phyloP scores from a whole-genome alignment of 2,113 vertebrate genomes.

The Pyrgilauda ruficollis region DNA sequence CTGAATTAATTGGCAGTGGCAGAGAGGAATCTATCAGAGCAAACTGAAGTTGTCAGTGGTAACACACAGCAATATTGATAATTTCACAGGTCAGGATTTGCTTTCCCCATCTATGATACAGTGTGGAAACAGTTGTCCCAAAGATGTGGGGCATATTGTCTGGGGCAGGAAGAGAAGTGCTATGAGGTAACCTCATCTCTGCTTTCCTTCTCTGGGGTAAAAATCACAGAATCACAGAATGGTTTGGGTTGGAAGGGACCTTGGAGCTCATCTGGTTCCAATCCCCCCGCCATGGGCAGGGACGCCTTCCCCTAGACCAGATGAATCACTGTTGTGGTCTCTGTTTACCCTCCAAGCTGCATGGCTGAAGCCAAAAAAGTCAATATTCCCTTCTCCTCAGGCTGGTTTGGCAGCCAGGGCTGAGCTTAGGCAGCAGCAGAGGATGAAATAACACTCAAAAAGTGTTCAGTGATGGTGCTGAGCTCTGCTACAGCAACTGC shows the following conservation, averaged over 20 bases:
- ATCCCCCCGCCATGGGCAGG: neutral
- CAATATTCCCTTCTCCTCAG: neutral
- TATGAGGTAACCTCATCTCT: fast-evolving
- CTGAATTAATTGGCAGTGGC: neutral
- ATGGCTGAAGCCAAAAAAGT: neutral
- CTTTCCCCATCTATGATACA: fast-evolving
- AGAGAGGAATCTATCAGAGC: neutral
- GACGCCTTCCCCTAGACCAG: neutral
- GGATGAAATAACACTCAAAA: neutral
- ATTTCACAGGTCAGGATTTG: neutral
- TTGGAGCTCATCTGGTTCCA: neutral
- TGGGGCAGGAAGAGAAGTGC: neutral
- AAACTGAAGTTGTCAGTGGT: neutral
- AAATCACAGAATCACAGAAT: neutral
- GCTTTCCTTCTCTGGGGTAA: neutral
- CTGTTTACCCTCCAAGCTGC: neutral
- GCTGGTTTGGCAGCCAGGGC: neutral
- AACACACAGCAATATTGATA: too few relatives aligned
- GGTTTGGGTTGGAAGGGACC: neutral
- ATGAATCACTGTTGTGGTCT: neutral
- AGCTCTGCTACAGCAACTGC: neutral
- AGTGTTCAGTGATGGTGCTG: neutral
- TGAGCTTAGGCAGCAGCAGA: neutral
- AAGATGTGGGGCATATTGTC: neutral
- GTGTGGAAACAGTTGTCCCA: neutral